Evolutionary conservation across 2,888 invertebrate species (phyloP).

Genomic region (Galeruca laticollis): DNA sequence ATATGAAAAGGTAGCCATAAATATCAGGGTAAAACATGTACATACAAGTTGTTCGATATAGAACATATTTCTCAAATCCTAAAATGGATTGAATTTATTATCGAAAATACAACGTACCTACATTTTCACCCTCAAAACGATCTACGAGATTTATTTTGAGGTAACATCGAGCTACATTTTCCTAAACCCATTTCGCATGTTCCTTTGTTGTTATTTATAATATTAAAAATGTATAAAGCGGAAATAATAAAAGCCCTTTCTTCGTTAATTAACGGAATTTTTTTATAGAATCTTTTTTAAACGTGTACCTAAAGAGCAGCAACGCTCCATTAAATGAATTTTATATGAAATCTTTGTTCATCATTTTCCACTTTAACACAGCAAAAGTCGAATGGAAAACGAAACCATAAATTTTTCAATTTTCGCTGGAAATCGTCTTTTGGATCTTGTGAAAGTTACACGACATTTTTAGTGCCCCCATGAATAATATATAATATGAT

Average conservation of each 20-base stretch:
- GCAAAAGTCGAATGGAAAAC: slow-evolving; percentile 4
- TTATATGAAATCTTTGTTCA: slow-evolving; percentile 13
- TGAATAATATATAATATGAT: slow-evolving; percentile 33
- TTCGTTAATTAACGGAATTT: not conserved
- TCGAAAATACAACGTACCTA: not conserved
- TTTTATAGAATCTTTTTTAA: not conserved
- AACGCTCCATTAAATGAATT: slow-evolving; percentile 13
- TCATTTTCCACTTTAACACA: slow-evolving; percentile 13
- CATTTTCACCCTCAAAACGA: not conserved
- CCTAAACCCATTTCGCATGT: not conserved
- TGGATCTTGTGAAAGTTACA: slow-evolving; percentile 16
- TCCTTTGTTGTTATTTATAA: not conserved
- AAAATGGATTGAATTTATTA: no score
- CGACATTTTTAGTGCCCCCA: slow-evolving; percentile 20
- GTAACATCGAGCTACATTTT: not conserved
- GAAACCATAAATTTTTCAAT: slow-evolving; percentile 28
- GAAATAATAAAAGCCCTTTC: not conserved
- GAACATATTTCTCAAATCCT: no score
- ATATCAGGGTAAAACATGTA: no score
- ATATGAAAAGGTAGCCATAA: no score
- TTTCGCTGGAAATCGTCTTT: slow-evolving; percentile 18
- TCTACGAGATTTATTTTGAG: not conserved
- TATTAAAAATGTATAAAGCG: not conserved
- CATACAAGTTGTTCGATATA: no score
- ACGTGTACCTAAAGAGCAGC: not conserved